These are phyloP conservation scores for Triplophysa tibetana DNA, from an alignment of 2,113 vertebrate genomes.

Conservation along the genomic window DNA sequence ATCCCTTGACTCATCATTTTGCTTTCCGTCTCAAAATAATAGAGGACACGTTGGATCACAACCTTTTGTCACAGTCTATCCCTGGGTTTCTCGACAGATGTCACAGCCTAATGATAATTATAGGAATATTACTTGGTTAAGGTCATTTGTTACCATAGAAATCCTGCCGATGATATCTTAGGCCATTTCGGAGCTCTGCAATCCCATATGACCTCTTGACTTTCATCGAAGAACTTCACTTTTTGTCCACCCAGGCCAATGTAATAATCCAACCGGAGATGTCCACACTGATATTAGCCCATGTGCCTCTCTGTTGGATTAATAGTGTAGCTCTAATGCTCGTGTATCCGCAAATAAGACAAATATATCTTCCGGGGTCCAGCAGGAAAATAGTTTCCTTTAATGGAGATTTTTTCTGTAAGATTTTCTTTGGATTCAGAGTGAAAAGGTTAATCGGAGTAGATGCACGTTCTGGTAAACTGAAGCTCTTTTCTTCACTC, in stretches of 20 bases:
- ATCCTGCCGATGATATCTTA: slow-evolving; percentile 13
- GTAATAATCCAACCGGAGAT: slow-evolving; percentile 25
- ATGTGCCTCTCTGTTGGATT: slow-evolving; percentile 26
- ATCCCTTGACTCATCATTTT: background rate
- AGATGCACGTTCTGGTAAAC: background rate
- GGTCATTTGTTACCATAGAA: slow-evolving; percentile 20
- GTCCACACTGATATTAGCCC: slow-evolving; percentile 2
- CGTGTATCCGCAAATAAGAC: background rate
- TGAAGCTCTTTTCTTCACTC: slow-evolving; percentile 5
- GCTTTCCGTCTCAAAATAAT: background rate
- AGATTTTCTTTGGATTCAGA: slow-evolving; percentile 7
- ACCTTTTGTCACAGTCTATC: background rate
- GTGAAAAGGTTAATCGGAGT: slow-evolving; percentile 21
- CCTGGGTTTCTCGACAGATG: slow-evolving; percentile 10
- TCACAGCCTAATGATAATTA: slow-evolving; percentile 3
- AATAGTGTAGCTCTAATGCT: slow-evolving; percentile 24
- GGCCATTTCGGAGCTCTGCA: background rate
- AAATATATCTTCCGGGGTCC: background rate
- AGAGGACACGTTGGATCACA: slow-evolving; percentile 8
- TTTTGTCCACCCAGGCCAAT: background rate
- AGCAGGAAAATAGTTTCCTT: background rate
- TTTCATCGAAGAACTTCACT: background rate
- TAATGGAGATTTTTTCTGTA: slow-evolving; percentile 25
- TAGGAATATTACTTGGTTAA: slow-evolving; percentile 16
- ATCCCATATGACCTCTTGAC: slow-evolving; percentile 14